Conservation (phyloP, 2,113 vertebrate genomes). For the Dascyllus trimaculatus region DNA sequence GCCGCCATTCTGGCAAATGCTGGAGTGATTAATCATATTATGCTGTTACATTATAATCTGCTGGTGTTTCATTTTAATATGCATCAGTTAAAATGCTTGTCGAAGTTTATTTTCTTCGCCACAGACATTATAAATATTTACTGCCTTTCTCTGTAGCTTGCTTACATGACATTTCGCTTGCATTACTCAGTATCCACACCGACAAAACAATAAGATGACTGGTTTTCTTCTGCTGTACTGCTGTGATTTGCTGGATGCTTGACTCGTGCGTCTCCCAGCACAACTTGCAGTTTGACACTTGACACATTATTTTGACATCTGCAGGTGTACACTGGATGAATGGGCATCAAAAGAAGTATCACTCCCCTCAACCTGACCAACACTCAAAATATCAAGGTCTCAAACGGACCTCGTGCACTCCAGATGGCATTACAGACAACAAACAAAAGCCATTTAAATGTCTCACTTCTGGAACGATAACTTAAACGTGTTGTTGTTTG, state of each 20-base stretch:
- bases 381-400: conserved; percentile 32
- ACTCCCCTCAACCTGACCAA: conserved; percentile 32
- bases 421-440: conserved; percentile 14
- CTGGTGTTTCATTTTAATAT: conserved; percentile 42
- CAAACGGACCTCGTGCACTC: neutral
- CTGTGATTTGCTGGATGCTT: neutral
- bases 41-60: conserved; percentile 47
- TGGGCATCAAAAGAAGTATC: conserved; percentile 28
- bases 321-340: conserved; percentile 24
- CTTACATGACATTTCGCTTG: conserved; percentile 10
- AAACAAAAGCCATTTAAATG: conserved; percentile 39
- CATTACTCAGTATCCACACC: conserved; percentile 21
- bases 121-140: conserved; percentile 25
- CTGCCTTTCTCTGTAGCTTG: neutral
- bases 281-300: neutral
- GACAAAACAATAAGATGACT: neutral
- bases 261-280: neutral
- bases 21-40: conserved; percentile 46
- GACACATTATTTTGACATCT: conserved; percentile 48
- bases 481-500: conserved; percentile 7
- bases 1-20: conserved; percentile 21
- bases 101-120: conserved; percentile 2
- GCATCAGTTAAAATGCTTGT: conserved; percentile 23
- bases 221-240: neutral
- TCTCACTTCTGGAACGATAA: neutral